A percentile compares a stretch with the other conserved stretches of the same genome.
These are phyloP conservation scores for Zaprionus obscuricornis DNA, from an alignment of 2,888 invertebrate genomes.

Conservation along the genomic window DNA sequence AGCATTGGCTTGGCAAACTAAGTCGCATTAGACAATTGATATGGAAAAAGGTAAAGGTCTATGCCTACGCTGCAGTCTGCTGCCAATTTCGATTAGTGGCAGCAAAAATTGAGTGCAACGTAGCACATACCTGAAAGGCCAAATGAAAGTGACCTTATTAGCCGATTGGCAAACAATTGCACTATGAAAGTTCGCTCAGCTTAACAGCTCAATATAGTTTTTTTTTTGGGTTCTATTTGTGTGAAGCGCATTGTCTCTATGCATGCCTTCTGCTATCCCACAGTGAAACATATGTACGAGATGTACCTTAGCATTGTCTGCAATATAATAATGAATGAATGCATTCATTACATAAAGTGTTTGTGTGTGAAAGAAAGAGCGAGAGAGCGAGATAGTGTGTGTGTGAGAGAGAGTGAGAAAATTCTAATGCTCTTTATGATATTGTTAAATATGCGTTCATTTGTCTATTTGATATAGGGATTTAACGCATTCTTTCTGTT, in stretches of 20 bases:
- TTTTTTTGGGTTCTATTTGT: conserved; percentile 5
- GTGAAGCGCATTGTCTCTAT: conserved; percentile 21
- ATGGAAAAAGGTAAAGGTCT: conserved; percentile 41
- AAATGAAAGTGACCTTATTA: conserved; percentile 44
- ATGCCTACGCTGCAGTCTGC: conserved; percentile 2
- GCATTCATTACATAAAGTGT: too few species aligned
- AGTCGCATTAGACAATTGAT: conserved; percentile 42
- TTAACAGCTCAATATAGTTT: too few species aligned
- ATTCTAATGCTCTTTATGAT: conserved; percentile 16
- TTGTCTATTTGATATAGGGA: conserved; percentile 62
- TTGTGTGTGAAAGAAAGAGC: too few species aligned
- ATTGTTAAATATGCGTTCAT: conserved; percentile 30
- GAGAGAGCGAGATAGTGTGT: too few species aligned
- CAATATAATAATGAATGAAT: conserved; percentile 43
- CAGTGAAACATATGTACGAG: conserved; percentile 62
- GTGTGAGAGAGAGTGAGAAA: too few species aligned
- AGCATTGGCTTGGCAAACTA: conserved; percentile 19
- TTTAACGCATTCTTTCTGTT: conserved; percentile 30
- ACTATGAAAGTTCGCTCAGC: too few species aligned
- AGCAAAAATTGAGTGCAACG: conserved; percentile 15
- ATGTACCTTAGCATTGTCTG: conserved; percentile 38
- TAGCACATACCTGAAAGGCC: conserved; percentile 27
- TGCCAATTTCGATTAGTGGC: conserved; percentile 43
- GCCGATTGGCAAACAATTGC: conserved; percentile 46
- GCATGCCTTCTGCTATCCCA: conserved; percentile 26